Evolutionary conservation across 2,888 invertebrate genomes (phyloP).

Genomic region (Thysanoteuthis rhombus): DNA sequence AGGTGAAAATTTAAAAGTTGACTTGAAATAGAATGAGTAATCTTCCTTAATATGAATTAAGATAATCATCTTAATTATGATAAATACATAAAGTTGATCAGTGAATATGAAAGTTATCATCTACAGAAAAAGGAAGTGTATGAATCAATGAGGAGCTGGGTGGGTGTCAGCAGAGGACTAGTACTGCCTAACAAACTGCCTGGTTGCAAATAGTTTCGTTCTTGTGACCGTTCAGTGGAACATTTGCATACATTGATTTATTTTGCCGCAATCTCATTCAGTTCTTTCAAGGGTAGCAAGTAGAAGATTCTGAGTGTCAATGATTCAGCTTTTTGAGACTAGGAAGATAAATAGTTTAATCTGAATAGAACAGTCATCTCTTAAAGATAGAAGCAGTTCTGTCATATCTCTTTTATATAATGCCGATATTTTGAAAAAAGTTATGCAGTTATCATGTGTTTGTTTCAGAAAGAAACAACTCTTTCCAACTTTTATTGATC

Average conservation of each 20-base stretch:
- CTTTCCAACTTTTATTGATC: no score
- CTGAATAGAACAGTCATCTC: no score
- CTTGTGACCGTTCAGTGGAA: background rate
- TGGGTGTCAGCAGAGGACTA: background rate
- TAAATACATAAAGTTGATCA: background rate
- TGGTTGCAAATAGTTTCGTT: background rate
- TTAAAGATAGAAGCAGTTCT: no score
- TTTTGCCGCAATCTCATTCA: background rate
- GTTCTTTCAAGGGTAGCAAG: background rate
- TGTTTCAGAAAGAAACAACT: background rate
- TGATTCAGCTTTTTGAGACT: background rate
- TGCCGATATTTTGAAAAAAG: background rate
- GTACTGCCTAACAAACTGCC: background rate
- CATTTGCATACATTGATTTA: background rate
- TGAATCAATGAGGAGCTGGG: background rate
- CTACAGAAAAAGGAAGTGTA: background rate
- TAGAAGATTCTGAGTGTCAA: background rate
- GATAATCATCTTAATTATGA: background rate
- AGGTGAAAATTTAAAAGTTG: no score
- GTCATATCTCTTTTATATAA: background rate
- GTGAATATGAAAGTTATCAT: no score
- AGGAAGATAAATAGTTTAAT: background rate
- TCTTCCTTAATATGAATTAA: no score
- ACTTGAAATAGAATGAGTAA: no score
- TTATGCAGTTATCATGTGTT: background rate